Percentiles rank a stretch among this genome's conserved stretches.
Evolutionary conservation across 1,140 invertebrate genomes (phyloP).

Genomic region (Lordiphosa clarofinis): DNA sequence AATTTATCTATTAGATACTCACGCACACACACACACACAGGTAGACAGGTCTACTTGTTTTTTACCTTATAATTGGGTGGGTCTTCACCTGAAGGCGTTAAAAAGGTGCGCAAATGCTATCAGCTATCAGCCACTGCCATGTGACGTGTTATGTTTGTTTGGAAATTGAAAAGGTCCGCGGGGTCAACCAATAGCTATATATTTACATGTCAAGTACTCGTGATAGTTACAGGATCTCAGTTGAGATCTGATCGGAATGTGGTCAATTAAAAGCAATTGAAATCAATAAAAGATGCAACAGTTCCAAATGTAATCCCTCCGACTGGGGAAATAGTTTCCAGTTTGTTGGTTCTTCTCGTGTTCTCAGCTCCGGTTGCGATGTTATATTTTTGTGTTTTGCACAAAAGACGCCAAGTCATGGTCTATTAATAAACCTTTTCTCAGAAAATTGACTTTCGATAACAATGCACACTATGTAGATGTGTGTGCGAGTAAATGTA

Average conservation of each 20-base stretch:
- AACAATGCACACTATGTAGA: slow-evolving; percentile 30
- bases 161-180: slow-evolving; percentile 17
- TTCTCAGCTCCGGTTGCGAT: slow-evolving; percentile 15
- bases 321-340: slow-evolving; percentile 15
- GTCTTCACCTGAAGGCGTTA: slow-evolving; percentile 54
- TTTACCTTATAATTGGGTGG: slow-evolving; percentile 3
- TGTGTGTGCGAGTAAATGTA: slow-evolving; percentile 14
- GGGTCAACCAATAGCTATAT: slow-evolving; percentile 25
- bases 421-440: slow-evolving; percentile 59
- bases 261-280: slow-evolving; percentile 69
- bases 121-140: slow-evolving; percentile 27
- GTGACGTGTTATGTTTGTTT: slow-evolving; percentile 40
- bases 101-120: slow-evolving; percentile 42
- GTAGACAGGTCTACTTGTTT: slow-evolving; percentile 1
- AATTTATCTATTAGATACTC: slow-evolving; percentile 51
- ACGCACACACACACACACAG: slow-evolving; percentile 13
- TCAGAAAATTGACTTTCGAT: slow-evolving; percentile 56
- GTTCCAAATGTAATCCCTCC: slow-evolving; percentile 41
- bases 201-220: slow-evolving; percentile 6
- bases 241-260: slow-evolving; percentile 21
- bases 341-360: background rate
- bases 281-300: slow-evolving; percentile 63
- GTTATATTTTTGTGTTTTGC: slow-evolving; percentile 9
- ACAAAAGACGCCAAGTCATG: slow-evolving; percentile 48
- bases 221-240: slow-evolving; percentile 3